Conservation (phyloP, 2,797 vertebrate species). For the Tamandua tetradactyla region DNA sequence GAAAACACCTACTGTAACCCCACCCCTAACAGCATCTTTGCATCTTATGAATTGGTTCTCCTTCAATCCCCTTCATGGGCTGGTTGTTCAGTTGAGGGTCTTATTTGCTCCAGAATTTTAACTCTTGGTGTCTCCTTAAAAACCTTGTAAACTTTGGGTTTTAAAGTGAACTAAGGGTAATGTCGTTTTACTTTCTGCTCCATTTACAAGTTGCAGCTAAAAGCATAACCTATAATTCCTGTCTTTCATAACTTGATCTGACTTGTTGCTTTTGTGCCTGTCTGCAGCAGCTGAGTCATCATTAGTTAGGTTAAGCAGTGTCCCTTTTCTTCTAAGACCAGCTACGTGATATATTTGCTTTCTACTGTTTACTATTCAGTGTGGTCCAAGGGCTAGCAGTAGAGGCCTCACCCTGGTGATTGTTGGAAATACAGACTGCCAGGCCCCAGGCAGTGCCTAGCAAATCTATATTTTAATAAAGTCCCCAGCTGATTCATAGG, state of each 20-base stretch:
- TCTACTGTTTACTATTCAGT: not conserved
- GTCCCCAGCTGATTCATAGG: not conserved
- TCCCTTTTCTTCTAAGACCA: not conserved
- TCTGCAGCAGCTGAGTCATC: not conserved
- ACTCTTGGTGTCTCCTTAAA: not conserved
- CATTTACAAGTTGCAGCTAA: not conserved
- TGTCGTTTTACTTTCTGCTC: not conserved
- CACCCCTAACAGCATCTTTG: not conserved
- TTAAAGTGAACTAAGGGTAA: not conserved
- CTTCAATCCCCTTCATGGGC: not conserved
- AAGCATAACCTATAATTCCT: not conserved
- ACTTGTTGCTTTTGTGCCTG: not conserved
- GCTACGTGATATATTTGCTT: not conserved
- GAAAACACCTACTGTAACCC: not conserved
- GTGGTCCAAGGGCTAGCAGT: not conserved
- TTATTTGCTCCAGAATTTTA: conserved; percentile 30
- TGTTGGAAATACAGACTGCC: not conserved
- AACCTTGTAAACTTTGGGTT: conserved; percentile 1
- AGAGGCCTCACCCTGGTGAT: not conserved
- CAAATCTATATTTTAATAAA: not conserved
- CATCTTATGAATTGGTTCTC: not conserved
- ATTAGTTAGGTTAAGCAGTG: not conserved
- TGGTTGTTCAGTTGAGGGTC: not conserved
- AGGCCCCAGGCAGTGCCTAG: not conserved
- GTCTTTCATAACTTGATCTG: not conserved